Percentiles rank a stretch among this genome's conserved stretches.
Evolutionary conservation across 2,113 vertebrate genomes (phyloP).

Genomic region (Mirounga angustirostris): DNA sequence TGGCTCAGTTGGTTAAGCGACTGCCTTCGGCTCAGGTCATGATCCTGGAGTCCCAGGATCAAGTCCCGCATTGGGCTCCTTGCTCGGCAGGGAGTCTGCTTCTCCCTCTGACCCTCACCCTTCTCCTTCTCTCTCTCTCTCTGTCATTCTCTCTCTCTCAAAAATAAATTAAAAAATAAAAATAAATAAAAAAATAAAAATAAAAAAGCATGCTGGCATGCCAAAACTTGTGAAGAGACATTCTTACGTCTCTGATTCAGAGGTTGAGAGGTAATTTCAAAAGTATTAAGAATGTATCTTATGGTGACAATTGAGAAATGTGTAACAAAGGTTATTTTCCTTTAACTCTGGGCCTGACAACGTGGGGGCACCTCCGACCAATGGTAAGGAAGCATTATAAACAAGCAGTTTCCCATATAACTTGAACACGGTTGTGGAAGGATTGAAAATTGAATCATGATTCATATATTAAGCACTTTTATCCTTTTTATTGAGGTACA

Average conservation of each 20-base stretch:
- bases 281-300: background rate
- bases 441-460: background rate
- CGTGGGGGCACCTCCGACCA: too few relatives aligned
- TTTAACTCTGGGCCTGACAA: background rate
- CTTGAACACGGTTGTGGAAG: background rate
- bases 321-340: background rate
- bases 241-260: background rate
- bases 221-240: background rate
- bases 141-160: too few relatives aligned
- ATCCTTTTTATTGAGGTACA: background rate
- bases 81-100: too few relatives aligned
- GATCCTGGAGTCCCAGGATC: too few relatives aligned
- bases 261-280: background rate
- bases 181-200: too few relatives aligned
- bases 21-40: too few relatives aligned
- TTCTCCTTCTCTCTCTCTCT: too few relatives aligned
- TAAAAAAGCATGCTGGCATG: background rate
- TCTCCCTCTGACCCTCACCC: too few relatives aligned
- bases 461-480: background rate
- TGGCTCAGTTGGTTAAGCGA: too few relatives aligned
- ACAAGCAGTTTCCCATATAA: background rate
- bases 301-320: background rate
- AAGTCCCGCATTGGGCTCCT: too few relatives aligned
- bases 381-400: background rate
- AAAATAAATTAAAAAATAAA: too few relatives aligned